Evolutionary conservation across 2,113 vertebrate species (phyloP).

Genomic region (Aptenodytes patagonicus): DNA sequence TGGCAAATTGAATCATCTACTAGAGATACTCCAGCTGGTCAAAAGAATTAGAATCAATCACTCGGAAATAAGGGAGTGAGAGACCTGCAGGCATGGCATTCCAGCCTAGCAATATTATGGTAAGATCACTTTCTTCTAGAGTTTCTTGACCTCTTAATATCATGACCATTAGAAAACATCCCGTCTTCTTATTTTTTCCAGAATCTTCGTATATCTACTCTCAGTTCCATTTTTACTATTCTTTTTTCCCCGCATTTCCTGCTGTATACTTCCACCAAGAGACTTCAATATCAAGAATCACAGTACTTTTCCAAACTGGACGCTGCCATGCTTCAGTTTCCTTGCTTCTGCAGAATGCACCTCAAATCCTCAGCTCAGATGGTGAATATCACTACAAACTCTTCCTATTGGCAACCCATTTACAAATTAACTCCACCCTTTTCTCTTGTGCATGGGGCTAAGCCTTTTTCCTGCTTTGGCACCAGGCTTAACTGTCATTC

Average conservation of each 20-base stretch:
- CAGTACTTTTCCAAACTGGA: not conserved
- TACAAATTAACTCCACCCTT: not conserved
- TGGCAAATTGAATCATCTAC: constrained; percentile 11
- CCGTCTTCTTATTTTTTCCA: not conserved
- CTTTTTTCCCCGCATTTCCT: not conserved
- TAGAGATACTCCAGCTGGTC: not conserved
- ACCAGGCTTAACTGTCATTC: not conserved
- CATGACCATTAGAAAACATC: not conserved
- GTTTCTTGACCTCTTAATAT: not conserved
- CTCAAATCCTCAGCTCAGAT: not conserved
- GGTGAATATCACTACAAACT: not conserved
- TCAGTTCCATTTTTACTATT: not conserved
- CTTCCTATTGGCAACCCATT: not conserved
- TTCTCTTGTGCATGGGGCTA: not conserved
- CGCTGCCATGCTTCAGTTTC: not conserved
- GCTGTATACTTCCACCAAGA: not conserved
- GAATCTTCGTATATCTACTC: not conserved
- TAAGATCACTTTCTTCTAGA: not conserved
- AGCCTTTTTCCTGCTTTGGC: not conserved
- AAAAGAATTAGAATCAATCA: not conserved
- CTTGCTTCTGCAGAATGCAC: not conserved
- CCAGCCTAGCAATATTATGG: not conserved
- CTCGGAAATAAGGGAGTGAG: not conserved
- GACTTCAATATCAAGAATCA: not conserved
- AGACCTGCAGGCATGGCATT: not conserved